Evolutionary conservation across 2,888 invertebrate species (phyloP).

Genomic region (Hipparchia semele): DNA sequence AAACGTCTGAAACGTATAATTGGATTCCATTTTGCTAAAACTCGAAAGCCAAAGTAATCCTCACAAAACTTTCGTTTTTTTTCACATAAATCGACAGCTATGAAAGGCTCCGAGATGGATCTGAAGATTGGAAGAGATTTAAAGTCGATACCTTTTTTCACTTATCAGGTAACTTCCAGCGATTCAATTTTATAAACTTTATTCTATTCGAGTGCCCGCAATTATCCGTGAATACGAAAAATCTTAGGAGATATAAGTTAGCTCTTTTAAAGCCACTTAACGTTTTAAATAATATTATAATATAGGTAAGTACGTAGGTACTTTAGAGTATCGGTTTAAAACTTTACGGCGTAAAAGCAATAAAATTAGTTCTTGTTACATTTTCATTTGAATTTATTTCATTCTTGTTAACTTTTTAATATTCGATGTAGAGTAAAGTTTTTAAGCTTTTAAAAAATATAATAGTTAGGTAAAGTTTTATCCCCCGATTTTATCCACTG

Average conservation of each 20-base stretch:
- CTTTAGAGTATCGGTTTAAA: slow-evolving; percentile 26
- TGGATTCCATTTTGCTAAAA: slow-evolving; percentile 45
- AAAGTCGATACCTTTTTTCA: slow-evolving; percentile 48
- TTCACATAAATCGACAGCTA: slow-evolving; percentile 51
- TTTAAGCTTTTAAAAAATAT: neutral
- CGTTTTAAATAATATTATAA: slow-evolving; percentile 36
- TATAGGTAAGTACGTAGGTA: slow-evolving; percentile 23
- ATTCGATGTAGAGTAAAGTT: neutral
- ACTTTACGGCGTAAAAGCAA: slow-evolving; percentile 17
- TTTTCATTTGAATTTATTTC: slow-evolving; percentile 18
- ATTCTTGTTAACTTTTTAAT: slow-evolving; percentile 12
- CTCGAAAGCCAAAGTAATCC: slow-evolving; percentile 46
- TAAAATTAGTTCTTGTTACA: slow-evolving; percentile 26
- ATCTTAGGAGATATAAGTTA: slow-evolving; percentile 33
- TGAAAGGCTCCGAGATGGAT: slow-evolving; percentile 49
- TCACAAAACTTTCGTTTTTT: slow-evolving; percentile 47
- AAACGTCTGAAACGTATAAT: slow-evolving; percentile 41
- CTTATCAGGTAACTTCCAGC: slow-evolving; percentile 46
- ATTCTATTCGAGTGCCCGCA: slow-evolving; percentile 40
- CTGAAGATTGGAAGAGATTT: slow-evolving; percentile 49
- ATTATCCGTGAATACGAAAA: slow-evolving; percentile 39
- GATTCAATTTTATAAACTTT: slow-evolving; percentile 42
- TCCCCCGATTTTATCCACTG: too few species aligned
- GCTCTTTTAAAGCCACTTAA: slow-evolving; percentile 37
- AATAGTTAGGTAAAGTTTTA: too few species aligned